A percentile compares a stretch with the other conserved stretches of the same genome.
phyloP scores from a whole-genome alignment of 2,888 invertebrate species.

The Corbicula japonica region DNA sequence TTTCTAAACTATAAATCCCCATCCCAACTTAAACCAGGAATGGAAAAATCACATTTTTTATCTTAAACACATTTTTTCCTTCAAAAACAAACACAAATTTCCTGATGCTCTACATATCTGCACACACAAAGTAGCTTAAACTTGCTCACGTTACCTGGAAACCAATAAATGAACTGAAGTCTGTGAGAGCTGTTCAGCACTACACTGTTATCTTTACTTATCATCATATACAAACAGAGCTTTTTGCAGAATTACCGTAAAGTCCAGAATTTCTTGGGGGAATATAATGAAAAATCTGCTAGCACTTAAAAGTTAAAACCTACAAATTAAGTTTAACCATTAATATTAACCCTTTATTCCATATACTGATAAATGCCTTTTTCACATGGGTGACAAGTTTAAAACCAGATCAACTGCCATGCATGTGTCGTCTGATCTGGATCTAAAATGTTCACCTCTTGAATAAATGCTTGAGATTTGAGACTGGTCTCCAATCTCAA shows the following conservation, averaged over 20 bases:
- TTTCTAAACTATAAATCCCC: conserved; percentile 71
- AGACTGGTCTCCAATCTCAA: neutral
- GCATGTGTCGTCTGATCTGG: conserved; percentile 11
- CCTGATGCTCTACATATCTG: conserved; percentile 9
- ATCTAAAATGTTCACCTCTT: neutral
- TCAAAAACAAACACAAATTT: conserved; percentile 24
- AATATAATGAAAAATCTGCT: neutral
- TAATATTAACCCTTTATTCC: conserved; percentile 5
- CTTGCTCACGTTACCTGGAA: conserved; percentile 24
- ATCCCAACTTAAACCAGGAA: conserved; percentile 30
- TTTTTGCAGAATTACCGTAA: conserved; percentile 28
- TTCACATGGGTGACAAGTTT: neutral
- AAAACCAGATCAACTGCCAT: neutral
- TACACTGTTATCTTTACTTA: conserved; percentile 28
- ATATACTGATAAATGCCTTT: neutral
- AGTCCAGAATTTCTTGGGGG: conserved; percentile 5
- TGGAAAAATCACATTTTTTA: neutral
- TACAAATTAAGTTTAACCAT: conserved; percentile 1
- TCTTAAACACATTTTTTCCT: conserved; percentile 14
- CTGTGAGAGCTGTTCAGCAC: conserved; percentile 26
- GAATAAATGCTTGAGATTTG: neutral
- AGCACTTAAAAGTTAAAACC: neutral
- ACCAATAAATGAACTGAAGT: conserved; percentile 29
- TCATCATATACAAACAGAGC: conserved; percentile 17
- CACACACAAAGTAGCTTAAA: conserved; percentile 19